Percentiles rank a stretch among this genome's conserved stretches.
phyloP scores from a whole-genome alignment of 2,113 vertebrate genomes.

The Caloenas nicobarica region DNA sequence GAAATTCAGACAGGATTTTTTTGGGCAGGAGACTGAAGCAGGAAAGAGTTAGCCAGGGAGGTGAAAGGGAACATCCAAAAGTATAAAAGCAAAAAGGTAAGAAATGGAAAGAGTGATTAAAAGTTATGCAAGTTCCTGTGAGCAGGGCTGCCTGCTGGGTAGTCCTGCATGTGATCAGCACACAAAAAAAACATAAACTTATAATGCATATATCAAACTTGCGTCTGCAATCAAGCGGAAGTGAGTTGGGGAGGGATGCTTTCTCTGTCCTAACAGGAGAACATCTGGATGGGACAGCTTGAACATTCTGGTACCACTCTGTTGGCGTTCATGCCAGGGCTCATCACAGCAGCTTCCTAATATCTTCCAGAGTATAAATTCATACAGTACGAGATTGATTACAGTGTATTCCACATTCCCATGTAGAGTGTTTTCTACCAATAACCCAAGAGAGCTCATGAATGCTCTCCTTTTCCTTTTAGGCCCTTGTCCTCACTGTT shows the following conservation, averaged over 20 bases:
- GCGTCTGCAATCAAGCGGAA: not conserved
- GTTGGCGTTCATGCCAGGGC: not conserved
- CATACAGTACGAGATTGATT: not conserved
- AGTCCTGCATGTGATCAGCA: not conserved
- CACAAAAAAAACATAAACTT: not conserved
- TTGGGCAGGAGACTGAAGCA: not conserved
- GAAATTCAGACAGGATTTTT: not conserved
- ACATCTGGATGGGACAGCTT: not conserved
- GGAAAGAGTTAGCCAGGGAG: not conserved
- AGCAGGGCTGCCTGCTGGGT: not conserved
- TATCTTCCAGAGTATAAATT: not conserved
- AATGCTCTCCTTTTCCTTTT: not conserved
- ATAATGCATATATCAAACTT: not conserved
- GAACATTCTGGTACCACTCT: not conserved
- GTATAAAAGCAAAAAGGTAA: not conserved
- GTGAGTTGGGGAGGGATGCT: accelerated
- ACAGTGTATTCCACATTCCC: not conserved
- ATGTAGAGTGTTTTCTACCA: not conserved
- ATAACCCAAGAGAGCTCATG: not conserved
- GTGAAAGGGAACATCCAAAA: not conserved
- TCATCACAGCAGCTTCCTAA: not conserved
- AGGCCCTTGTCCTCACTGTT: not conserved
- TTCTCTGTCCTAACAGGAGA: not conserved
- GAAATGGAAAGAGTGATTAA: not conserved
- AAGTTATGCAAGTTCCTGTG: not conserved